These are phyloP conservation scores for Mythimna loreyi DNA, from an alignment of 2,888 invertebrate species.

Conservation along the genomic window DNA sequence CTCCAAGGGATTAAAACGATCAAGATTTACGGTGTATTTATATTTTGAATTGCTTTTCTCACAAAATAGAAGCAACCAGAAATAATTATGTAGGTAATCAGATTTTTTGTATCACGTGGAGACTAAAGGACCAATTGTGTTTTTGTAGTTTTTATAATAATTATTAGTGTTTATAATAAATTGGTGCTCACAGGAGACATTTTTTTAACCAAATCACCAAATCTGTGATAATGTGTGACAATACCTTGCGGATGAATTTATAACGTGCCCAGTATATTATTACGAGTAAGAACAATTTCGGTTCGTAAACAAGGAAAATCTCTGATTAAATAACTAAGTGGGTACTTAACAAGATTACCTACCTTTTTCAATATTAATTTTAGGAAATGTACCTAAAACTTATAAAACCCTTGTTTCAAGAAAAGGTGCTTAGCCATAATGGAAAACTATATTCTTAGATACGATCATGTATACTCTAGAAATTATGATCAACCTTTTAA, in stretches of 20 bases:
- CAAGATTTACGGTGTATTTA: too few species aligned
- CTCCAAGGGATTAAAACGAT: too few species aligned
- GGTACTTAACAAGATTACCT: not conserved
- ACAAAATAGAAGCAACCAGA: too few species aligned
- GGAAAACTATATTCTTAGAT: not conserved
- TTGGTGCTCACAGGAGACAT: not conserved
- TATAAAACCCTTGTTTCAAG: not conserved
- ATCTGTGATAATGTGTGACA: too few species aligned
- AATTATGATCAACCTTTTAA: not conserved
- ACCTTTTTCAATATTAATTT: conserved; percentile 17
- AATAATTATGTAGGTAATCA: too few species aligned
- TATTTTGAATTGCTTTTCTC: too few species aligned
- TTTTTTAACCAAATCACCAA: not conserved
- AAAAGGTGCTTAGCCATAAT: not conserved
- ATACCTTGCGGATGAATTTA: not conserved
- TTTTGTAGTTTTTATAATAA: too few species aligned
- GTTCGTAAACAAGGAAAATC: not conserved
- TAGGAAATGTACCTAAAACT: not conserved
- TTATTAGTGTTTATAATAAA: too few species aligned
- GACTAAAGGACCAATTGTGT: too few species aligned
- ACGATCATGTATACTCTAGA: not conserved
- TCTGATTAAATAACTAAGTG: not conserved
- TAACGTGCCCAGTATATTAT: not conserved
- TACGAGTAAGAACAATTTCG: not conserved
- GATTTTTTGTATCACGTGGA: too few species aligned